These are phyloP conservation scores for Boleophthalmus pectinirostris DNA, from an alignment of 2,113 vertebrate species.

Conservation along the genomic window DNA sequence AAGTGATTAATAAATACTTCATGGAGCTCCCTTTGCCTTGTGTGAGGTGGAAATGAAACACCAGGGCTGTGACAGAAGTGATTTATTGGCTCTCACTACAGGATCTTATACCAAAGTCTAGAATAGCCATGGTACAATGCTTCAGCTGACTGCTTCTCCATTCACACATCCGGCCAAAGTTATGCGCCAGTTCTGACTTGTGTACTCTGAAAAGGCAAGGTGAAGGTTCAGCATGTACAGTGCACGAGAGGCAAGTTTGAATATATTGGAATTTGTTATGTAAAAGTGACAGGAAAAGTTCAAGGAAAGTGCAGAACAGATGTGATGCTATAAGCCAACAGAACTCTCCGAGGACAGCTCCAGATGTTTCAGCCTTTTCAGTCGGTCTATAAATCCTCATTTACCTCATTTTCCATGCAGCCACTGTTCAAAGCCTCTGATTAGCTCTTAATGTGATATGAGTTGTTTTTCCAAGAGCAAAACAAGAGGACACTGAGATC, in stretches of 20 bases:
- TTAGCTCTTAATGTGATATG: neutral
- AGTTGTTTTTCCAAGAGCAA: neutral
- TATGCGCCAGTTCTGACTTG: neutral
- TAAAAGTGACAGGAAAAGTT: constrained; percentile 3
- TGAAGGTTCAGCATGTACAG: neutral
- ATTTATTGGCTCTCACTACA: constrained; percentile 55
- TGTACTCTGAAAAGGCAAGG: neutral
- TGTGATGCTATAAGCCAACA: constrained; percentile 10
- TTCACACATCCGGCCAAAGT: constrained; percentile 12
- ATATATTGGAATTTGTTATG: neutral
- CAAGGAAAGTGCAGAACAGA: constrained; percentile 17
- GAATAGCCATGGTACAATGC: constrained; percentile 6
- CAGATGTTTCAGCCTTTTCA: constrained; percentile 28
- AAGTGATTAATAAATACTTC: constrained; percentile 62
- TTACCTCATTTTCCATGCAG: neutral
- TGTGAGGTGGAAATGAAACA: constrained; percentile 60
- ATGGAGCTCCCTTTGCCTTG: constrained; percentile 33
- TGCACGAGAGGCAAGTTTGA: neutral
- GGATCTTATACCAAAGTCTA: constrained; percentile 32
- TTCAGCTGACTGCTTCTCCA: constrained; percentile 17
- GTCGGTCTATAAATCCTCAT: constrained; percentile 20
- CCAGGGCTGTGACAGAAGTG: constrained; percentile 46
- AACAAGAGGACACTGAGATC: neutral
- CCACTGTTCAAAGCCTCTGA: neutral
- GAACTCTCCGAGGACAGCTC: constrained; percentile 13